Percentiles rank a stretch among this genome's conserved stretches.
Evolutionary conservation across 2,113 vertebrate species (phyloP).

Genomic region (Toxotes chatareus): DNA sequence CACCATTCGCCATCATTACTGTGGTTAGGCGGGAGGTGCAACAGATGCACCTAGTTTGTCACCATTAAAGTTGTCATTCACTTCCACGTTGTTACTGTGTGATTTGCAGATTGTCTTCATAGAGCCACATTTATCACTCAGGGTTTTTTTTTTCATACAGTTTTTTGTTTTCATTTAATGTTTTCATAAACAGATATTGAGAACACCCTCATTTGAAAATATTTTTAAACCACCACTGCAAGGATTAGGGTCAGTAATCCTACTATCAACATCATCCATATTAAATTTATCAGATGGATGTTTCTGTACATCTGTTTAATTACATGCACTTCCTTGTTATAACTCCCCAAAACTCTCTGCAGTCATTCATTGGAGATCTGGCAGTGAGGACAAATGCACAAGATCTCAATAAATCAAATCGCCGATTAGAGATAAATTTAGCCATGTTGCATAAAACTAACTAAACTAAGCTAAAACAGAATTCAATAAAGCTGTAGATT

Average conservation of each 20-base stretch:
- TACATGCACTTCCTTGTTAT: neutral
- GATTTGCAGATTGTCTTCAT: constrained; percentile 24
- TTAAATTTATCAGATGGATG: neutral
- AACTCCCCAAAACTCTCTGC: constrained; percentile 7
- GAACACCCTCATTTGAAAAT: neutral
- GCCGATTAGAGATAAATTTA: constrained; percentile 10
- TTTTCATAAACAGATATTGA: neutral
- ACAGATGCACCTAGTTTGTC: constrained; percentile 34
- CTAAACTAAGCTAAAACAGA: constrained; percentile 13
- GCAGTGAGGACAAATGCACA: constrained; percentile 6
- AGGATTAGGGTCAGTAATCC: neutral
- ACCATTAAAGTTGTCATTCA: constrained; percentile 36
- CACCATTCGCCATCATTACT: neutral
- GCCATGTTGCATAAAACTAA: constrained; percentile 10
- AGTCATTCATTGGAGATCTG: neutral
- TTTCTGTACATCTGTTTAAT: constrained; percentile 15
- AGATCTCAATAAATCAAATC: constrained; percentile 6
- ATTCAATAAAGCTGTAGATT: constrained; percentile 40
- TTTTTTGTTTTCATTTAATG: neutral
- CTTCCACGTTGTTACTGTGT: neutral
- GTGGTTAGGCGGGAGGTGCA: neutral
- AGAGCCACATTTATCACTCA: constrained; percentile 23
- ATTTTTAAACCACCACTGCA: neutral
- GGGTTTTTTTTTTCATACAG: neutral
- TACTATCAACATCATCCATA: constrained; percentile 6